phyloP scores from a whole-genome alignment of 2,888 invertebrate species.

The Serripes groenlandicus region DNA sequence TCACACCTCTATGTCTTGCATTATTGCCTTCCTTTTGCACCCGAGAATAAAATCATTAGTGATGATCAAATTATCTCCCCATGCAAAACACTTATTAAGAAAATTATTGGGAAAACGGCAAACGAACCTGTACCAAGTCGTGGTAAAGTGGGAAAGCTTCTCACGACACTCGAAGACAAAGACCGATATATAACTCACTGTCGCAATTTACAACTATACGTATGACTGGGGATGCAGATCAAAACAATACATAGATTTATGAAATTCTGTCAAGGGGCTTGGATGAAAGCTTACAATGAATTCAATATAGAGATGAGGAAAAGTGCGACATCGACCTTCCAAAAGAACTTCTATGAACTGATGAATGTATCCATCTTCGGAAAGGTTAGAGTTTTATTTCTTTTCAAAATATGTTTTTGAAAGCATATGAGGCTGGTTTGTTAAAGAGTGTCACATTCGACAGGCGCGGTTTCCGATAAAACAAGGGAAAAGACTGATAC shows the following conservation, averaged over 20 bases:
- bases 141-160: constrained; percentile 22
- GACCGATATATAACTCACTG: constrained; percentile 18
- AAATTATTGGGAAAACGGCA: constrained; percentile 20
- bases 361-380: constrained; percentile 31
- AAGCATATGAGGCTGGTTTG: background rate
- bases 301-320: constrained; percentile 67
- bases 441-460: background rate
- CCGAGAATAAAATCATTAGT: constrained; percentile 11
- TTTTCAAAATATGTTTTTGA: no score
- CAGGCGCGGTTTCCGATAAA: no score
- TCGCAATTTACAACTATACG: constrained; percentile 26
- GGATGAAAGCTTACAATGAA: constrained; percentile 84
- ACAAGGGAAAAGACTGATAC: no score
- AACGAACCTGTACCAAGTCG: constrained; percentile 20
- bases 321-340: constrained; percentile 73
- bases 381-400: constrained; percentile 12
- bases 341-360: constrained; percentile 57
- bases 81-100: constrained; percentile 23
- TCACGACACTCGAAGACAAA: constrained; percentile 31
- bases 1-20: constrained; percentile 28
- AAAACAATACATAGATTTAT: constrained; percentile 78
- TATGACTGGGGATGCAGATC: constrained; percentile 66
- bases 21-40: constrained; percentile 33
- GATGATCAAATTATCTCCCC: constrained; percentile 37
- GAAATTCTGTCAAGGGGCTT: constrained; percentile 76